A percentile compares a stretch with the other conserved stretches of the same genome.
Evolutionary conservation across 2,113 vertebrate species (phyloP).

Genomic region (Prunella fulvescens): DNA sequence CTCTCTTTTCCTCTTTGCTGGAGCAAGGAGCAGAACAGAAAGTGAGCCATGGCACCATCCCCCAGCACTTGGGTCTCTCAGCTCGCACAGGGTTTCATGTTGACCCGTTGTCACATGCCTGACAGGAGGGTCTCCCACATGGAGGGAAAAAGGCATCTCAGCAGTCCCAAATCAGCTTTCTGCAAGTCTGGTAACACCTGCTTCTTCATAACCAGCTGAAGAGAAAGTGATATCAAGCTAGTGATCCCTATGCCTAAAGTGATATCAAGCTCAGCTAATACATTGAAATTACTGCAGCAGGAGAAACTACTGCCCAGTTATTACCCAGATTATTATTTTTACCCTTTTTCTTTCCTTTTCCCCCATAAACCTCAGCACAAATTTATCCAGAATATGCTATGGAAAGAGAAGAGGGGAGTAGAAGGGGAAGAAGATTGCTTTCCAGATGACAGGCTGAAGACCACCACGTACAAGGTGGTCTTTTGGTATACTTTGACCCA

Average conservation of each 20-base stretch:
- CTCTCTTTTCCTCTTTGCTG: neutral
- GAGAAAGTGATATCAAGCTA: neutral
- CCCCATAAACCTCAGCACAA: neutral
- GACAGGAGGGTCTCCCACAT: neutral
- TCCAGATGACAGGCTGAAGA: neutral
- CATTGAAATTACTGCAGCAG: neutral
- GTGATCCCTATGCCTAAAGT: neutral
- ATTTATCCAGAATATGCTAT: neutral
- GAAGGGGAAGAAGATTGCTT: neutral
- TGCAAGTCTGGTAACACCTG: neutral
- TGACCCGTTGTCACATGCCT: neutral
- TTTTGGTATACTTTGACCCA: neutral
- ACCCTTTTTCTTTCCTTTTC: neutral
- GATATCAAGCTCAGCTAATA: neutral
- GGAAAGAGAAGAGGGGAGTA: neutral
- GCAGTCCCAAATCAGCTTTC: neutral
- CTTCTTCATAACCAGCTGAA: neutral
- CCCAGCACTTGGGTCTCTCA: neutral
- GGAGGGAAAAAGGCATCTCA: neutral
- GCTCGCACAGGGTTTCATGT: accelerated
- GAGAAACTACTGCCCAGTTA: neutral
- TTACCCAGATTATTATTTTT: neutral
- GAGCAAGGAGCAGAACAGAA: neutral
- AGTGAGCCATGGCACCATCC: accelerated
- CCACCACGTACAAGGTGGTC: neutral